These are phyloP conservation scores for Corapipo altera DNA, from an alignment of 2,113 vertebrate species.

Conservation along the genomic window DNA sequence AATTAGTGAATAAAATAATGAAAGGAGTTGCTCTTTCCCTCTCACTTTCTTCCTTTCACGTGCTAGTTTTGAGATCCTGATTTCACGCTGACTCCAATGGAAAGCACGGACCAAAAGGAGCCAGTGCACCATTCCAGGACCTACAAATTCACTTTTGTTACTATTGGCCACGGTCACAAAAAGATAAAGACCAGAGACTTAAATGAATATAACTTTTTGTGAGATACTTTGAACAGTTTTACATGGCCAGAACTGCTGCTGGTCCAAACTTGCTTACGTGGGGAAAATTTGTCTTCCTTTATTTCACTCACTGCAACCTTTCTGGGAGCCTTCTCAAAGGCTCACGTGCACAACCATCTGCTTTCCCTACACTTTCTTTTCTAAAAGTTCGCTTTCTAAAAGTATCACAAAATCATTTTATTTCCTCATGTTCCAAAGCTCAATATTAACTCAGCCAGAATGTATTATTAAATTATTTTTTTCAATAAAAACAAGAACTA, in stretches of 20 bases:
- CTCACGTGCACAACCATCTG: neutral
- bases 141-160: neutral
- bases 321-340: neutral
- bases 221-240: neutral
- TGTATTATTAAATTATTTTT: neutral
- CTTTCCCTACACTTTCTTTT: neutral
- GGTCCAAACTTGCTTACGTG: neutral
- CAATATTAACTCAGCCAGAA: neutral
- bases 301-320: neutral
- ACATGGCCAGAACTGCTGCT: neutral
- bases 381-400: neutral
- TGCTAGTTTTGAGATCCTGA: neutral
- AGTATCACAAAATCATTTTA: neutral
- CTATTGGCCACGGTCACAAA: accelerated
- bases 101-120: accelerated
- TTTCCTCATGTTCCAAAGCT: neutral
- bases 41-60: neutral
- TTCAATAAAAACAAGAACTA: neutral
- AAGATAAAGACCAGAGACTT: neutral
- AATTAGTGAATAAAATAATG: neutral
- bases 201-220: neutral
- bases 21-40: neutral
- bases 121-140: neutral
- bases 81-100: neutral
- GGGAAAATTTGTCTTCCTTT: neutral